phyloP scores from a whole-genome alignment of 2,113 vertebrate genomes.

The Chlorodrepanis virens region DNA sequence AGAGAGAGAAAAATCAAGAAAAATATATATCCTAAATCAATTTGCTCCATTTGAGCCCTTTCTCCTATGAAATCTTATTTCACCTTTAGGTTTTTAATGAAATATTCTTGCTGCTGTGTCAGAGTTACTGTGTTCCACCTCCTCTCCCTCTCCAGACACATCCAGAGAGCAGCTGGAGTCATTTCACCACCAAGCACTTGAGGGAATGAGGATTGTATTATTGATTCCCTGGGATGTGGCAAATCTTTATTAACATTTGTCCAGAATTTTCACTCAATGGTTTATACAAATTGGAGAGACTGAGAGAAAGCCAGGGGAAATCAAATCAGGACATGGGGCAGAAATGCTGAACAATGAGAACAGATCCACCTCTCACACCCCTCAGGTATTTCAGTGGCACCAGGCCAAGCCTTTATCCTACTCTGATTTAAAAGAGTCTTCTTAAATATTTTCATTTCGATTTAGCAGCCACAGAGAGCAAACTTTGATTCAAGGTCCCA shows the following conservation, averaged over 20 bases:
- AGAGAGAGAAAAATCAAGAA: background rate
- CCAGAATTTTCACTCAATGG: background rate
- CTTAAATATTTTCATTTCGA: background rate
- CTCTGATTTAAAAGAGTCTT: background rate
- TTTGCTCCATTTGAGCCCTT: background rate
- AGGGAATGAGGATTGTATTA: background rate
- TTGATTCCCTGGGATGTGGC: background rate
- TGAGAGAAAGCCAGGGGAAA: background rate
- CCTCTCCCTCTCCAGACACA: background rate
- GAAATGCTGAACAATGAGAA: background rate
- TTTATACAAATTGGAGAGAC: background rate
- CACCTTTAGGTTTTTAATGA: background rate
- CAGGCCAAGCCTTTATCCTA: background rate
- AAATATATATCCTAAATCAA: background rate
- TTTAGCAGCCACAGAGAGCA: background rate
- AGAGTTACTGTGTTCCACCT: background rate
- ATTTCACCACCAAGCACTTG: background rate
- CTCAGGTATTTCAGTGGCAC: background rate
- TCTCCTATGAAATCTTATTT: background rate
- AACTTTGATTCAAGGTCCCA: background rate
- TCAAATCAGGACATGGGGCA: background rate
- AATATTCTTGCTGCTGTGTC: background rate
- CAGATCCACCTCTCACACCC: background rate
- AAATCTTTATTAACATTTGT: background rate
- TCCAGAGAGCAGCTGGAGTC: background rate